phyloP scores from a whole-genome alignment of 2,797 vertebrate genomes.

The Anniella stebbinsi region DNA sequence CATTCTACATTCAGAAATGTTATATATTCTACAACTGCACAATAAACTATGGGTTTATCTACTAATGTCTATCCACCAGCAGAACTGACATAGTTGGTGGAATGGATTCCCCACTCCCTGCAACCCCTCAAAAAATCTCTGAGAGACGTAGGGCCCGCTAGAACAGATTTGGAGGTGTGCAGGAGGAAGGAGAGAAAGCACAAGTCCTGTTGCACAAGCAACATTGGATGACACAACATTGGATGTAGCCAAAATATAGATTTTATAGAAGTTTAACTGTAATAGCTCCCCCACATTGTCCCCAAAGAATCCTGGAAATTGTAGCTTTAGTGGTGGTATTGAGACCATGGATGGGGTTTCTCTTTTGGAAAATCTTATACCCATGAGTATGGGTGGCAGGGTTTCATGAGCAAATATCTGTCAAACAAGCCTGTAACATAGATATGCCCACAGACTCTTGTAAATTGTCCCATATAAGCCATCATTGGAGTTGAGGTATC shows the following conservation, averaged over 20 bases:
- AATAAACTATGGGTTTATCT: not conserved
- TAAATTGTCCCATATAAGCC: not conserved
- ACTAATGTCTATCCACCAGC: too few species aligned
- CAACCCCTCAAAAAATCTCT: too few species aligned
- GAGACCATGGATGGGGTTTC: not conserved
- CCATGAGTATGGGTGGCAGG: not conserved
- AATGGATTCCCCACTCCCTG: not conserved
- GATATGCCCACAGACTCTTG: not conserved
- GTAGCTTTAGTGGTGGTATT: not conserved
- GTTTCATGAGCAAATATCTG: not conserved
- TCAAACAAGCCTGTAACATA: not conserved
- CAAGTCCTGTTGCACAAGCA: too few species aligned
- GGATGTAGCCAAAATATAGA: not conserved
- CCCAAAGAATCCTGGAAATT: not conserved
- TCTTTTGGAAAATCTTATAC: not conserved
- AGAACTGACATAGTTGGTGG: not conserved
- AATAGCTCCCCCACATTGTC: not conserved
- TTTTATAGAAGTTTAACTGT: not conserved
- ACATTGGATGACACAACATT: too few species aligned
- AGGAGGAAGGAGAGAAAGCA: too few species aligned
- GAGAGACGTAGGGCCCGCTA: too few species aligned
- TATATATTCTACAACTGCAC: not conserved
- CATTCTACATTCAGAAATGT: not conserved
- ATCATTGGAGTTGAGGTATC: not conserved
- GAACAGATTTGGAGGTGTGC: too few species aligned